Conservation (phyloP, 2,797 vertebrate species). For the Lates japonicus region DNA sequence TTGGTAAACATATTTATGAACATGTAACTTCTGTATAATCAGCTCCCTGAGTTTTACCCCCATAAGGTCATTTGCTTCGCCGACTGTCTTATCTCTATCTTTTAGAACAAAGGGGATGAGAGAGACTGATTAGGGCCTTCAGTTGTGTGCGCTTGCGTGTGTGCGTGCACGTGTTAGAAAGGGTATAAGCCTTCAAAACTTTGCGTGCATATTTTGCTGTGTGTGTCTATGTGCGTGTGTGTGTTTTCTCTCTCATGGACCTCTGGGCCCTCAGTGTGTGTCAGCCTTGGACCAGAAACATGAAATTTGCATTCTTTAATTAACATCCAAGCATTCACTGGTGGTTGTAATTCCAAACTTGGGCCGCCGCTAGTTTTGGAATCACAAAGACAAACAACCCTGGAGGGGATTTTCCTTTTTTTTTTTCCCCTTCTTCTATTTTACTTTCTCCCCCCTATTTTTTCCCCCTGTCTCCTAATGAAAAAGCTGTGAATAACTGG, state of each 20-base stretch:
- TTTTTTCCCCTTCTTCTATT: neutral
- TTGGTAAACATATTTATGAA: slow-evolving; percentile 78
- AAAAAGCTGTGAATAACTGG: slow-evolving; percentile 63
- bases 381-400: slow-evolving; percentile 78
- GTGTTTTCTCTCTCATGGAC: slow-evolving; percentile 61
- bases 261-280: slow-evolving; percentile 77
- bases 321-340: slow-evolving; percentile 82
- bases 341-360: slow-evolving; percentile 79
- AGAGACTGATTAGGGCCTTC: slow-evolving; percentile 71
- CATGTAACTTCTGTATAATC: slow-evolving; percentile 76
- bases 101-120: slow-evolving; percentile 73
- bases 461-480: slow-evolving; percentile 38
- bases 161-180: neutral
- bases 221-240: slow-evolving; percentile 20
- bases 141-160: slow-evolving; percentile 25
- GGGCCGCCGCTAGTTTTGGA: slow-evolving; percentile 71
- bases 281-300: slow-evolving; percentile 85
- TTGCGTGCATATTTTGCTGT: slow-evolving; percentile 3
- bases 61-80: slow-evolving; percentile 72
- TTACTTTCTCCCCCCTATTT: neutral
- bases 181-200: slow-evolving; percentile 64
- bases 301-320: slow-evolving; percentile 88
- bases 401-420: slow-evolving; percentile 65
- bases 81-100: slow-evolving; percentile 71
- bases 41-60: slow-evolving; percentile 64